Evolutionary conservation across 1,140 invertebrate species (phyloP).

Genomic region (Chelonus insularis): DNA sequence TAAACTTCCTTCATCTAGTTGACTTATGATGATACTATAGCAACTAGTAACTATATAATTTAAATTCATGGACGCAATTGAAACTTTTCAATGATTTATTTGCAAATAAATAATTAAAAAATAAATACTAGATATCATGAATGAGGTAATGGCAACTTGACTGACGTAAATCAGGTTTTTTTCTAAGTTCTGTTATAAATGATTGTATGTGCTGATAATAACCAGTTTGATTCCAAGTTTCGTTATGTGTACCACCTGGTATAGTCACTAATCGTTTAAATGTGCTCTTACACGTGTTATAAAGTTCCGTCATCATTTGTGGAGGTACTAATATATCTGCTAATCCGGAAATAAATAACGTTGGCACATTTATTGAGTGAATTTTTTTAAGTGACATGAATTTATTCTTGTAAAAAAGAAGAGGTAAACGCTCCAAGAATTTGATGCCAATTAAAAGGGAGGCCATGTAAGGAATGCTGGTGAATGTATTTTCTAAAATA

Average conservation of each 20-base stretch:
- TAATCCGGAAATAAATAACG: slow-evolving; percentile 79
- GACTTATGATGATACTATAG: too few relatives aligned
- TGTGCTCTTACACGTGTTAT: slow-evolving; percentile 69
- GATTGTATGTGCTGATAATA: slow-evolving; percentile 66
- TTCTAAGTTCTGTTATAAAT: slow-evolving; percentile 61
- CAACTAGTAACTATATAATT: too few relatives aligned
- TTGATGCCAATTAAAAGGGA: slow-evolving; percentile 71
- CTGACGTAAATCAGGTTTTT: slow-evolving; percentile 42
- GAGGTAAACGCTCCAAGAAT: slow-evolving; percentile 72
- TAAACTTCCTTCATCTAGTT: too few relatives aligned
- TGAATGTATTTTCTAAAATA: slow-evolving; percentile 94
- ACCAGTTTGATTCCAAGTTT: slow-evolving; percentile 75
- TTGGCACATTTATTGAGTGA: slow-evolving; percentile 67
- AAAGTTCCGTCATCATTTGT: slow-evolving; percentile 81
- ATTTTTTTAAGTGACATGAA: slow-evolving; percentile 75
- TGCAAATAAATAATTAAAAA: neutral
- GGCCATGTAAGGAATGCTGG: slow-evolving; percentile 93
- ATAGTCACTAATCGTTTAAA: slow-evolving; percentile 75
- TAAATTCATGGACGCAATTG: slow-evolving; percentile 28
- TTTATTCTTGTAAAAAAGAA: slow-evolving; percentile 82
- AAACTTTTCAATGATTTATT: slow-evolving; percentile 14
- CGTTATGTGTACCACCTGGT: slow-evolving; percentile 81
- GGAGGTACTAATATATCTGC: slow-evolving; percentile 84
- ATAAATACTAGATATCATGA: slow-evolving; percentile 40
- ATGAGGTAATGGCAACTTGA: slow-evolving; percentile 45